A percentile compares a stretch with the other conserved stretches of the same genome.
Conservation (phyloP, 2,113 vertebrate genomes). For the Tachycineta bicolor region DNA sequence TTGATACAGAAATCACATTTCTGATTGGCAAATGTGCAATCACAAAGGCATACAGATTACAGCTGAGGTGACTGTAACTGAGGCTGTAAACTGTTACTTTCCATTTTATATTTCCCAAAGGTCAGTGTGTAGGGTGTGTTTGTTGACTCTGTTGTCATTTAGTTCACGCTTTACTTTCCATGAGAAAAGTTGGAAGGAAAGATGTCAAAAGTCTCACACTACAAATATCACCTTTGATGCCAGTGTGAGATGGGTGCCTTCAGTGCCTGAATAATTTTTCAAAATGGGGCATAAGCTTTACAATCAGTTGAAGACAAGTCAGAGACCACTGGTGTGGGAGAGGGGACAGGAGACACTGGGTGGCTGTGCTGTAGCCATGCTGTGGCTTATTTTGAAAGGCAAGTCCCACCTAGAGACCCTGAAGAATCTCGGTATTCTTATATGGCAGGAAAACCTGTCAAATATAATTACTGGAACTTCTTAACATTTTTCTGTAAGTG, state of each 20-base stretch:
- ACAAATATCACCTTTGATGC: background rate
- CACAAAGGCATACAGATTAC: background rate
- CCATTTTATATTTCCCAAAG: background rate
- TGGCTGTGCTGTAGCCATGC: rapidly evolving
- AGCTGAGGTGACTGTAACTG: background rate
- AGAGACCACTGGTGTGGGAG: background rate
- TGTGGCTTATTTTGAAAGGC: background rate
- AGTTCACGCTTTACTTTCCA: background rate
- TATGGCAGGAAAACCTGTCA: background rate
- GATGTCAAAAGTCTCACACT: background rate
- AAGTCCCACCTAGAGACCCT: background rate
- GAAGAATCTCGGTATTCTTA: background rate
- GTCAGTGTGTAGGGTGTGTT: background rate
- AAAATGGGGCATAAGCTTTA: background rate
- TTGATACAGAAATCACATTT: background rate
- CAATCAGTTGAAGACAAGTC: background rate
- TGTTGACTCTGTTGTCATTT: background rate
- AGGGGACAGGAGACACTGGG: background rate
- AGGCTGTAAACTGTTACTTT: background rate
- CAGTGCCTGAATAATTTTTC: background rate
- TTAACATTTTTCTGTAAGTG: background rate
- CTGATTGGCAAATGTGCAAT: background rate
- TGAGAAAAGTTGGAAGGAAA: background rate
- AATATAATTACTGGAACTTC: background rate
- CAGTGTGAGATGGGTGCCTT: background rate